These are phyloP conservation scores for Ailurus styani DNA, from an alignment of 2,113 vertebrate species.

Conservation along the genomic window DNA sequence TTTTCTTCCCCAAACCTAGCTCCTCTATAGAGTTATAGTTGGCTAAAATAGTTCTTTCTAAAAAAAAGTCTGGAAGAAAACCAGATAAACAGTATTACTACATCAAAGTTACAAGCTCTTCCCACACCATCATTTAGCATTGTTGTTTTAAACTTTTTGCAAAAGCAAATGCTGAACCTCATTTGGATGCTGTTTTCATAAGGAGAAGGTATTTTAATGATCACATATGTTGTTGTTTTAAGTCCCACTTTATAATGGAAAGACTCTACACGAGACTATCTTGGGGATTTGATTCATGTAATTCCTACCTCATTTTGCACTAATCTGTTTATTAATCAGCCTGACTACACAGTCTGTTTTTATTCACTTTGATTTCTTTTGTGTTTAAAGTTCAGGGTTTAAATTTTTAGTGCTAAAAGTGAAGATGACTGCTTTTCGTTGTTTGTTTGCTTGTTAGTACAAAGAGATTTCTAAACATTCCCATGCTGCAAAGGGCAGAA, in stretches of 20 bases:
- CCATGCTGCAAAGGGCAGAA: background rate
- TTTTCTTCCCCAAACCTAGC: background rate
- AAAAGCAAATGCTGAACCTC: conserved; percentile 45
- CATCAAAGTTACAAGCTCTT: conserved; percentile 53
- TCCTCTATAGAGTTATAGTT: background rate
- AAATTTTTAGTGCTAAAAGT: conserved; percentile 49
- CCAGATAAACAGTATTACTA: conserved; percentile 38
- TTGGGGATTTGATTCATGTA: conserved; percentile 57
- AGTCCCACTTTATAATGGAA: conserved; percentile 63
- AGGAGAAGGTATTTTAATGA: conserved; percentile 60
- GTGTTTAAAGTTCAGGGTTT: conserved; percentile 67
- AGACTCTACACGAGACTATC: conserved; percentile 37
- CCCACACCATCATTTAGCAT: background rate
- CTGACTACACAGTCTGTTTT: conserved; percentile 57
- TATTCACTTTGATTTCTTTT: conserved; percentile 64
- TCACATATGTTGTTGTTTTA: conserved; percentile 71
- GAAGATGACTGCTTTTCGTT: conserved; percentile 46
- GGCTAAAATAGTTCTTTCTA: conserved; percentile 32
- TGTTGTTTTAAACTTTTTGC: conserved; percentile 38
- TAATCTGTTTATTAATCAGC: conserved; percentile 66
- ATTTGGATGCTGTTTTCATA: conserved; percentile 57
- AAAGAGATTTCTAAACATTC: conserved; percentile 53
- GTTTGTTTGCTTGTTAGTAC: conserved; percentile 54
- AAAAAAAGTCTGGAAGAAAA: conserved; percentile 29
- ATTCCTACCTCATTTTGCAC: conserved; percentile 42